Base-by-base conservation (phyloP, 2,888 invertebrate genomes). In the Stratiomys singularior region DNA sequence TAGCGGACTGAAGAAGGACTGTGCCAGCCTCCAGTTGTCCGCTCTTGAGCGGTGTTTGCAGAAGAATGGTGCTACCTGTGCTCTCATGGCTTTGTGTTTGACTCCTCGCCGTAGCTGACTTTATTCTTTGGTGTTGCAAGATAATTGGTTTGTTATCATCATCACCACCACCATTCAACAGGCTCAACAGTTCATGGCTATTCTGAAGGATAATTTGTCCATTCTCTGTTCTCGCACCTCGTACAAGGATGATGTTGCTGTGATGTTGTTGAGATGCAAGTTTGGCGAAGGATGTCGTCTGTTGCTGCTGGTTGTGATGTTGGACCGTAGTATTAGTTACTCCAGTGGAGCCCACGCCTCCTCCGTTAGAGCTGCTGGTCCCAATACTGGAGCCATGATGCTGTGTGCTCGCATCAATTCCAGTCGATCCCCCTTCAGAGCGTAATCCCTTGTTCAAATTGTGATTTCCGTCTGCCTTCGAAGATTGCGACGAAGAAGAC, bases 121-220 rank as follows among this genome's bases (percentile, higher is more conserved):
- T 83, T 80, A 79, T 83, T 81, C 76, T 74, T 66, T 78, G 83
- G 82, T 82, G 84, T 84, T 66, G 86, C 83, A 82, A 83, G 83
- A 78, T 84, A 83, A 80, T 85, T 84, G 82, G 86, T 84, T 81
- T 85, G 77, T 80, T 80, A 77, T 82, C 79, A 69, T 81, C 80
- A 79, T 86, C 86, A 66, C 79, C 79, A 78, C 86, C 86, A 79
- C 80, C 79, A 79, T 83, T 87, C 79, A 87, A 85, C 82, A 87
- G 84, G 81, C 85, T 87, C 74, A 87, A 84, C 79, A 87, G 85
- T 79, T 87, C 87, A 83, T 87, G 87, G 80, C 86, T 87, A 80
- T 87, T 87, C 81, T 87, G 87, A 80, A 87, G 85, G 78, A 87
- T 86, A 81, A 87, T 87, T 83, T 87, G 87, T 76, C 87, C 87